These are phyloP conservation scores for Dendroctonus valens DNA, from an alignment of 1,140 invertebrate genomes.

Conservation along the genomic window DNA sequence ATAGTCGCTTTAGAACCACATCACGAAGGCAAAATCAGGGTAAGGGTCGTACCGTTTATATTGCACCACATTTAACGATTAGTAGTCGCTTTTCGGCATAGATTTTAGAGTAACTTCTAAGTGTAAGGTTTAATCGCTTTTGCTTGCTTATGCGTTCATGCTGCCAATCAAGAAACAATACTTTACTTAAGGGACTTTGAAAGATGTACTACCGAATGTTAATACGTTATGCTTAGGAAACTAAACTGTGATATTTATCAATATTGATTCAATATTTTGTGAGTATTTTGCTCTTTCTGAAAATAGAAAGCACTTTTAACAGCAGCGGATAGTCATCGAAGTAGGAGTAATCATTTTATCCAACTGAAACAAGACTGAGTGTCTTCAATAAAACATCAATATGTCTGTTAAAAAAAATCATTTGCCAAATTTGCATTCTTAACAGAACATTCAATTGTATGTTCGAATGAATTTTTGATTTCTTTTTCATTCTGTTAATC, in stretches of 20 bases:
- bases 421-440: too few species aligned
- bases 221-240: not conserved
- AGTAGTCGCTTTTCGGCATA: constrained; percentile 38
- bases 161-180: constrained; percentile 44
- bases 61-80: constrained; percentile 44
- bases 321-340: too few species aligned
- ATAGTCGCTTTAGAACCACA: constrained; percentile 6
- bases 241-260: constrained; percentile 29
- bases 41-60: constrained; percentile 48
- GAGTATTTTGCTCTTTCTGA: too few species aligned
- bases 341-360: too few species aligned
- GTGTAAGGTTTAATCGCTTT: constrained; percentile 40
- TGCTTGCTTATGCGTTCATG: constrained; percentile 31
- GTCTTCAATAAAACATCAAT: too few species aligned
- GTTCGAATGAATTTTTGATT: too few species aligned
- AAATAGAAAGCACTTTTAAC: too few species aligned
- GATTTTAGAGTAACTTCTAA: constrained; percentile 32
- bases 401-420: too few species aligned
- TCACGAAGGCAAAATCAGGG: constrained; percentile 48
- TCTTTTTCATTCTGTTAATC: too few species aligned
- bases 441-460: too few species aligned
- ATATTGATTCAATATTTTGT: not conserved
- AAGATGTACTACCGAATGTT: not conserved
- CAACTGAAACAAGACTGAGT: too few species aligned
- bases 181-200: not conserved